Base-by-base conservation (phyloP, 2,113 vertebrate species). In the Oryzias woworae region DNA sequence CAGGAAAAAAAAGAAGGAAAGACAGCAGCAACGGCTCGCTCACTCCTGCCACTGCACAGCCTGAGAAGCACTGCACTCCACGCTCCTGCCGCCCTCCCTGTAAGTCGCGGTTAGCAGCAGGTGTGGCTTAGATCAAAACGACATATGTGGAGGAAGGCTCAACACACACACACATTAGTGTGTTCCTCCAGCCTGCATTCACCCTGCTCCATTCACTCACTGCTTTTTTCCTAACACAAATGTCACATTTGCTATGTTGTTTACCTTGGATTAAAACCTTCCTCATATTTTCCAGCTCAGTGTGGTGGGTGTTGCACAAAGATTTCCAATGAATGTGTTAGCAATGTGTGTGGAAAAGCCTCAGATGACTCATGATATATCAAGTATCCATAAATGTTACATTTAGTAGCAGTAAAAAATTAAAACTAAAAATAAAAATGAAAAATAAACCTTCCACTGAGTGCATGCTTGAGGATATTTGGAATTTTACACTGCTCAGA, bases 51-150 rank as follows among this genome's bases (percentile, higher is more conserved):
- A 78, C 75, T 54, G 80, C 73, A 78, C 69, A 69, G 89, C 69
- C 66, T 73, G 67, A 51, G 53, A 87, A 87, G 78, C 85, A 75
- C 84, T 61, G 84, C 72, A 44, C 78, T 71, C 43, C 68, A 57
- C 73, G 58, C 53, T 49, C 4, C 69, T 55, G 55, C 53, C 69
- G n/a, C 61, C 58, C 69, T 28, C 75, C 60, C 43, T 57, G 8
- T 66, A 66, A 83, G 72, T 73, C 51, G 53, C 24, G 69, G 71
- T 69, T 74, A 65, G 87, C 89, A 90, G 92, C 92, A 93, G 93
- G 90, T 93, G 92, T 81, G 91, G 89, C 91, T 90, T 91, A 91
- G 82, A 74, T 84, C 81, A 83, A 78, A 76, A 88, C 87, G 90
- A 89, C 87, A 86, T 88, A 89, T 92, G 93, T 92, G 91, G 83